Base-by-base conservation (phyloP, 2,888 invertebrate species). In the Pemphredon lugubris region DNA sequence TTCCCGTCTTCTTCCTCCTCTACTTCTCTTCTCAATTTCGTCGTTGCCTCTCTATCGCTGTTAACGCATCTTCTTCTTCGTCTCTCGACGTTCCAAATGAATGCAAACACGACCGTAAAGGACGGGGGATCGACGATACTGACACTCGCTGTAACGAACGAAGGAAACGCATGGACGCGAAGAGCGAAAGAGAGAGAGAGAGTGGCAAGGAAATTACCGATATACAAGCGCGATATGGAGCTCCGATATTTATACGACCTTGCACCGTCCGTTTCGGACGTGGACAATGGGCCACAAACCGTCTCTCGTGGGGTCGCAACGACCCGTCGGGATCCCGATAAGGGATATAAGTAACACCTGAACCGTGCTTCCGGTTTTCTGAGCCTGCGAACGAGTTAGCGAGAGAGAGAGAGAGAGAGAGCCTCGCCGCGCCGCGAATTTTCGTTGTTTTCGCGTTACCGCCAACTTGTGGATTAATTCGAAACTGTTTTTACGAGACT, bases 291-390 rank as follows among this genome's bases (percentile, higher is more conserved):
- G 77, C 77, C 71, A 83, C 80, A 75, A 68, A 80, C 77, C 71
- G 79, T 69, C 76, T 69, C 76, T 73, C 73, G 48, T 77, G 75
- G 76, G 71, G 75, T 72, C 79, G 70, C 78, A 64, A 74, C 72
- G 81, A 74, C 72, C n/a, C 76, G 70, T 73, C 53, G 59, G n/a
- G 71, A 73, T 75, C 67, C 83, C 77, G 88, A 88, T 88, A 88
- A 88, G 87, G 79, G 83, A 84, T 77, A 73, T 79, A 78, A 80
- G 81, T 80, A 85, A 74, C 79, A 82, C 83, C 79, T 81, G 79
- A 81, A 88, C 86, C 88, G 84, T 87, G 78, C 81, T 87, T 88
- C 88, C 88, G 87, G 64, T 68, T 65, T n/a, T n/a, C 50, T 47
- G 40, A 60, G 42, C 71, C n/a, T 21, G 58, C 59, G 58, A 64